These are phyloP conservation scores for Megalonaias nervosa DNA, from an alignment of 1,140 invertebrate species.

Conservation along the genomic window DNA sequence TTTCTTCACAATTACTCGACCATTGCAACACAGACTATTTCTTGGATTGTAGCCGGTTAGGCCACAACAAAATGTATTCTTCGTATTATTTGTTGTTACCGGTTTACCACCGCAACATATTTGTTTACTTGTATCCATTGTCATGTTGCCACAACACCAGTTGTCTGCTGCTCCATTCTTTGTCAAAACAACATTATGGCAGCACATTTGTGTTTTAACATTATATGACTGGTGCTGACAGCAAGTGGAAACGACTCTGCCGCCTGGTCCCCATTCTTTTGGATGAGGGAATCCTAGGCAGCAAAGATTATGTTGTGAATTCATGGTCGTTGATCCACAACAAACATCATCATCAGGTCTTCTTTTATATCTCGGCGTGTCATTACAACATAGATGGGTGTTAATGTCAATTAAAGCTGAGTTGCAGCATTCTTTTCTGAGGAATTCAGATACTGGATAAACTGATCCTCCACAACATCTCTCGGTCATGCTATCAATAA, in stretches of 20 bases:
- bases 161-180: background rate
- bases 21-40: slow-evolving; percentile 6
- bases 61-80: slow-evolving; percentile 6
- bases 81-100: background rate
- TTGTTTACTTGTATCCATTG: slow-evolving; percentile 13
- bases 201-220: slow-evolving; percentile 7
- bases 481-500: slow-evolving; percentile 13
- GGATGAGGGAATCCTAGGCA: slow-evolving; percentile 16
- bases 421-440: slow-evolving; percentile 12
- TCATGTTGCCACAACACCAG: slow-evolving; percentile 15
- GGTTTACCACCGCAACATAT: slow-evolving; percentile 14
- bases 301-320: slow-evolving; percentile 17
- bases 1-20: background rate
- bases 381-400: slow-evolving; percentile 14
- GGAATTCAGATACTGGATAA: slow-evolving; percentile 1
- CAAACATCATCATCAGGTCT: slow-evolving; percentile 11
- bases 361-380: background rate
- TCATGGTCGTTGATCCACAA: slow-evolving; percentile 19
- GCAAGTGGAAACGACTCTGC: slow-evolving; percentile 19
- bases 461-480: slow-evolving; percentile 26
- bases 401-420: background rate
- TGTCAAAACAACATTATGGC: slow-evolving; percentile 11
- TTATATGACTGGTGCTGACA: slow-evolving; percentile 11
- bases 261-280: background rate
- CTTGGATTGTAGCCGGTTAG: background rate